Evolutionary conservation across 2,113 vertebrate genomes (phyloP).

Genomic region (Oplegnathus fasciatus): DNA sequence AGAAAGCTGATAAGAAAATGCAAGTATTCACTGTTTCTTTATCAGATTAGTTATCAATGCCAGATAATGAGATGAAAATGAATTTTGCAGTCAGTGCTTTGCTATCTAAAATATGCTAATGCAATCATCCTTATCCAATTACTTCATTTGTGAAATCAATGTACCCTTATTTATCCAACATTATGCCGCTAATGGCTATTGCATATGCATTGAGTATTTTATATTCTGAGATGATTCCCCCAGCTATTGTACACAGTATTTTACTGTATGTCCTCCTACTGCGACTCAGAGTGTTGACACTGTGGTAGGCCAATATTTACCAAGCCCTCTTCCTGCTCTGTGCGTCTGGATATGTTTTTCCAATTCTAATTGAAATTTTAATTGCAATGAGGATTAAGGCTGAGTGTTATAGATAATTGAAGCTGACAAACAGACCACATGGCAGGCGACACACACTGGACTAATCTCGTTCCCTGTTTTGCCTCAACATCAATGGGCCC

Average conservation of each 20-base stretch:
- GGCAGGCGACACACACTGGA: constrained; percentile 51
- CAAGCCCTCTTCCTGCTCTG: constrained; percentile 44
- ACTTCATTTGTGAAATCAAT: constrained; percentile 76
- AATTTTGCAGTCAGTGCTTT: constrained; percentile 58
- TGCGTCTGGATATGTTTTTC: constrained; percentile 66
- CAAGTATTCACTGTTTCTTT: constrained; percentile 40
- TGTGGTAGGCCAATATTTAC: constrained; percentile 66
- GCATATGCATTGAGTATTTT: constrained; percentile 60
- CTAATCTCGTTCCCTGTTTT: constrained; percentile 66
- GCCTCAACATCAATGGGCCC: constrained; percentile 55
- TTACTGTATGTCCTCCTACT: constrained; percentile 42
- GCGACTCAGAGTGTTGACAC: constrained; percentile 50
- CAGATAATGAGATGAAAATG: constrained; percentile 72
- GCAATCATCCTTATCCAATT: constrained; percentile 79
- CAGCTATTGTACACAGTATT: constrained; percentile 48
- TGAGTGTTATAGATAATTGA: constrained; percentile 74
- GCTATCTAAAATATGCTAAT: constrained; percentile 76
- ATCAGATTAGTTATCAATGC: constrained; percentile 64
- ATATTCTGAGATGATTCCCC: constrained; percentile 34
- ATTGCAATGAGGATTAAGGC: constrained; percentile 79
- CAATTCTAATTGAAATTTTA: constrained; percentile 80
- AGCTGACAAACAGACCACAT: constrained; percentile 64
- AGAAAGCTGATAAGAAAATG: constrained; percentile 17
- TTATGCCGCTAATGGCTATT: constrained; percentile 67
- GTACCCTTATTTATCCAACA: constrained; percentile 72